Conservation (phyloP, 1,140 invertebrate genomes). For the Dysdera silvatica region DNA sequence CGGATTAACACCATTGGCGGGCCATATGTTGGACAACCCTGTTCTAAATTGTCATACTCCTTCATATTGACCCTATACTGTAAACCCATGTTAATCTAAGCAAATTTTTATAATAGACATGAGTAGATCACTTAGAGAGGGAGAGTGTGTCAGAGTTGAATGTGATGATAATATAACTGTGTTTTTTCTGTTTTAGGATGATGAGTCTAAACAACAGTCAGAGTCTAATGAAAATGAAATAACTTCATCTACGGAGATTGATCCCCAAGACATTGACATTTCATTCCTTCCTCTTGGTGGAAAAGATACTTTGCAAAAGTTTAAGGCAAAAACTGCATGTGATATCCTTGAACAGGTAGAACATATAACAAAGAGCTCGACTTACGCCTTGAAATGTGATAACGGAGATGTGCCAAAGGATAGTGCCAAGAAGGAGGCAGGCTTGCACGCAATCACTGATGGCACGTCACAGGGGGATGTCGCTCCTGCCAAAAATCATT, state of each 20-base stretch:
- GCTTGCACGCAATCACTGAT: too few species aligned
- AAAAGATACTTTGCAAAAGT: slow-evolving; percentile 24
- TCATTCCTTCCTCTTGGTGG: slow-evolving; percentile 11
- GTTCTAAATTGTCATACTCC: too few species aligned
- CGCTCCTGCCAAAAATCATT: too few species aligned
- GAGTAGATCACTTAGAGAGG: too few species aligned
- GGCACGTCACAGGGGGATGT: too few species aligned
- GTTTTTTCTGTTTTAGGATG: slow-evolving; percentile 13
- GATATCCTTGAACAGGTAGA: slow-evolving; percentile 16
- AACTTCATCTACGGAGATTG: not conserved
- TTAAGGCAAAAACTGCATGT: slow-evolving; percentile 10
- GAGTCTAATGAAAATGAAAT: slow-evolving; percentile 13
- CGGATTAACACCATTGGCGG: too few species aligned
- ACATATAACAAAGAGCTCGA: not conserved
- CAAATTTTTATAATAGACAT: too few species aligned
- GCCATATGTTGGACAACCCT: too few species aligned
- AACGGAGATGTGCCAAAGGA: slow-evolving; percentile 6
- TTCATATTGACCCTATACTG: too few species aligned
- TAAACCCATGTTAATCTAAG: too few species aligned
- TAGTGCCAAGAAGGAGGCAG: not conserved
- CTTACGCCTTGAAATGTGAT: not conserved
- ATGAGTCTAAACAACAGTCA: slow-evolving; percentile 13
- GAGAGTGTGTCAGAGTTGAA: too few species aligned
- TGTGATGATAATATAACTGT: too few species aligned
- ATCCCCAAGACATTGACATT: slow-evolving; percentile 19